Conservation (phyloP, 2,113 vertebrate species). For the Xiphias gladius region DNA sequence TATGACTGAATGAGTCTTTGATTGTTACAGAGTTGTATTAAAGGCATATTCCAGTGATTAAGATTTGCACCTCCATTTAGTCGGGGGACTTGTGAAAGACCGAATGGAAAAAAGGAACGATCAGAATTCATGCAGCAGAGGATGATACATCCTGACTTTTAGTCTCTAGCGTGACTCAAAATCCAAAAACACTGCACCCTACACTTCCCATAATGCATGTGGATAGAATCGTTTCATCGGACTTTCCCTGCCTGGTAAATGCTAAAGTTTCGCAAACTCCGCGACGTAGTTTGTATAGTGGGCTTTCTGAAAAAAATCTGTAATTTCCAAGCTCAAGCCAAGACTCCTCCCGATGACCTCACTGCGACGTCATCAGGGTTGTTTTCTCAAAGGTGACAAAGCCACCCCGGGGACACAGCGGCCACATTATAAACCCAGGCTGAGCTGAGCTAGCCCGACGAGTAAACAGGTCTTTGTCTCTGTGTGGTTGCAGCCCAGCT, state of each 20-base stretch:
- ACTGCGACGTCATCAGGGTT: background rate
- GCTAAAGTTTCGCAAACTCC: background rate
- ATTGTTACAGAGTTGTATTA: background rate
- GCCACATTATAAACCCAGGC: too few relatives aligned
- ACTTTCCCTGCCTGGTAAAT: background rate
- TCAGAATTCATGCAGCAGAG: too few relatives aligned
- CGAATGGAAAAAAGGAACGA: too few relatives aligned
- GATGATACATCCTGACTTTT: too few relatives aligned
- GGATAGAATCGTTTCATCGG: background rate
- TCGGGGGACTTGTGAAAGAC: too few relatives aligned
- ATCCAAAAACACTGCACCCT: too few relatives aligned
- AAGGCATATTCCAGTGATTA: background rate
- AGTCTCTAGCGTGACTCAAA: too few relatives aligned
- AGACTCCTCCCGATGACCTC: background rate
- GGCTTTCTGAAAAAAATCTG: too few relatives aligned
- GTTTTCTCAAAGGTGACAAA: background rate
- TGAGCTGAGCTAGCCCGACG: background rate
- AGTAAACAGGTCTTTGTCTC: background rate
- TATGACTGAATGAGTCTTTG: background rate
- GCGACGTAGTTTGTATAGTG: too few relatives aligned
- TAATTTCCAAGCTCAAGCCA: too few relatives aligned
- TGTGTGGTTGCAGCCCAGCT: conserved; percentile 87
- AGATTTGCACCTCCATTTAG: background rate
- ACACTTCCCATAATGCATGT: conserved; percentile 1
- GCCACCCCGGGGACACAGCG: too few relatives aligned